Base-by-base conservation (phyloP, 2,888 invertebrate species). In the Sclerodermus sp. region DNA sequence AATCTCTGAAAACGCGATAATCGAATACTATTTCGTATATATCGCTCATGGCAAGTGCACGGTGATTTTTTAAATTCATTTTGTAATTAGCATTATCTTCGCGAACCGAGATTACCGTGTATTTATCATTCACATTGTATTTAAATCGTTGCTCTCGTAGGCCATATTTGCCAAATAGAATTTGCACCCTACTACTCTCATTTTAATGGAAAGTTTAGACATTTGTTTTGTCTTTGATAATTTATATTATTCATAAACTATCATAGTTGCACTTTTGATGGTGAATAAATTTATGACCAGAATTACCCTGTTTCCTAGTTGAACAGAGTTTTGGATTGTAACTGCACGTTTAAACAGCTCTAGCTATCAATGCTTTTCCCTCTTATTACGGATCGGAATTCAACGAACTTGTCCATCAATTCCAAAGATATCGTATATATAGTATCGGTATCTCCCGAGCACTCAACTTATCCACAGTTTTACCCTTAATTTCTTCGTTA, bases 281-380 rank as follows among this genome's bases (percentile, higher is more conserved):
- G 30, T 30, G 32, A 14, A 48, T 15, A 30, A 39, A 23, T 43
- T 50, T 42, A 38, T 46, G 43, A 42, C 44, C 54, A 39, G 41
- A 44, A 13, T 14, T 64, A 65, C 65, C 58, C 65, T 64, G 65
- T 62, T 51, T 60, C 58, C 65, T 54, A 45, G 42, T 53, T 45
- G 47, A 64, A 62, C 64, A 53, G 56, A 60, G 56, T 51, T 43
- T 53, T 23, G 47, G 41, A 52, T 40, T 42, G 34, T 47, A 48
- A 51, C 53, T 48, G 47, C 41, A 45, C 45, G 17, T 45, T 42
- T 47, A 36, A 45, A 29, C 3, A 9, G 41, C 43, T 50, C 23
- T 42, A 31, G 12, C 50, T 14, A 13, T 14, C 34, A 4, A 34
- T 12, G n/a, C 34, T 34, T 3, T 14, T 34, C n/a, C n/a, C n/a